Conservation (phyloP, 2,797 vertebrate genomes). For the Enteromius treurensis region DNA sequence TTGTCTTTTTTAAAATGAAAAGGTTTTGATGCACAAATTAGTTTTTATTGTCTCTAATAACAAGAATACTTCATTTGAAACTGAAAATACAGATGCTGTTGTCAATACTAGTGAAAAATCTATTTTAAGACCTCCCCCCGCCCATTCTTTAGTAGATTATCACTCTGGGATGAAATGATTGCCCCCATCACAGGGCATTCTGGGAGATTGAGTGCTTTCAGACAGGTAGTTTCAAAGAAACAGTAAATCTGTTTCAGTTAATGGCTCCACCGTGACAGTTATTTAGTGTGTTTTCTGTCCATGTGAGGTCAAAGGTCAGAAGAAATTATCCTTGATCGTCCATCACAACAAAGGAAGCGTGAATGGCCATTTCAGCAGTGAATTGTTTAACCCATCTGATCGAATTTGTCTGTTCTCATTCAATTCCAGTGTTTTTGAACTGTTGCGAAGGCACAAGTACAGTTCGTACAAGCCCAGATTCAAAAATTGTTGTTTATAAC, state of each 20-base stretch:
- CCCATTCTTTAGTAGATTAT: conserved; percentile 40
- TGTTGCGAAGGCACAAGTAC: neutral
- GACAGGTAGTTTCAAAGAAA: conserved; percentile 61
- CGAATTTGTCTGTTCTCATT: conserved; percentile 19
- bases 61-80: neutral
- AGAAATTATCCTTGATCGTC: conserved; percentile 52
- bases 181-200: conserved; percentile 8
- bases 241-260: conserved; percentile 66
- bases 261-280: conserved; percentile 49
- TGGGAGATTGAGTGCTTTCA: conserved; percentile 60
- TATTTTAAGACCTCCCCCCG: neutral
- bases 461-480: neutral
- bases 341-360: conserved; percentile 64
- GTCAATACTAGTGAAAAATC: neutral
- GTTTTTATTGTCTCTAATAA: neutral
- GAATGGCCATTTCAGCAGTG: conserved; percentile 61
- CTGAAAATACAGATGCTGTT: neutral
- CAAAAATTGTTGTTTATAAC: neutral
- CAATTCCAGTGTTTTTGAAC: conserved; percentile 24
- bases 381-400: conserved; percentile 19
- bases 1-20: neutral
- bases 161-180: conserved; percentile 7
- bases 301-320: conserved; percentile 55
- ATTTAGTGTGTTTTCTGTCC: conserved; percentile 40
- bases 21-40: neutral